Percentiles rank a stretch among this genome's conserved stretches.
These are phyloP conservation scores for Xanthia icteritia DNA, from an alignment of 2,888 invertebrate genomes.

Conservation along the genomic window DNA sequence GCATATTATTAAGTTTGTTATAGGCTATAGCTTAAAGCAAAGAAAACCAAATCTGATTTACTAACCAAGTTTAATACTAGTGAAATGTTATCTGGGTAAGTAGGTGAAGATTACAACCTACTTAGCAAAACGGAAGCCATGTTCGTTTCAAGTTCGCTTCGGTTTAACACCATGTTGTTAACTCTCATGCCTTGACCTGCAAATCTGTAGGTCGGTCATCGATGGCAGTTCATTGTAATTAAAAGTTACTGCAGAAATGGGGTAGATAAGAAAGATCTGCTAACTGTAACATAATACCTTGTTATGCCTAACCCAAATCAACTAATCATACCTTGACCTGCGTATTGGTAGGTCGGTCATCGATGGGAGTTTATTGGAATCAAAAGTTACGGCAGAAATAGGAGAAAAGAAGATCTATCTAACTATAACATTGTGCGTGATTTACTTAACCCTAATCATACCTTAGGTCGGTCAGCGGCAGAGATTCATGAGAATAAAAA, in stretches of 20 bases:
- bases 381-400: background rate
- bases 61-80: background rate
- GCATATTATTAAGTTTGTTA: background rate
- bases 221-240: no score
- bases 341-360: background rate
- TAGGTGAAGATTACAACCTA: conserved; percentile 15
- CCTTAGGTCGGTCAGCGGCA: background rate
- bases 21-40: background rate
- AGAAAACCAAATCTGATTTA: background rate
- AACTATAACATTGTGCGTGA: no score
- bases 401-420: background rate
- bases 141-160: conserved; percentile 7
- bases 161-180: background rate
- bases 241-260: background rate
- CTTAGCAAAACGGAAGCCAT: conserved; percentile 33
- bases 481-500: no score
- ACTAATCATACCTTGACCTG: background rate
- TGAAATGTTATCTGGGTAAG: background rate
- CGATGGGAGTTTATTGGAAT: no score
- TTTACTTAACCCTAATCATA: background rate
- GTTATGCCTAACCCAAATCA: background rate
- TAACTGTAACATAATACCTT: background rate
- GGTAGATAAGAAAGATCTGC: background rate
- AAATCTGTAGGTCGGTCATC: background rate
- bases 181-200: conserved; percentile 1